Evolutionary conservation across 2,797 vertebrate species (phyloP).

Genomic region (Chelidonichthys spinosus): DNA sequence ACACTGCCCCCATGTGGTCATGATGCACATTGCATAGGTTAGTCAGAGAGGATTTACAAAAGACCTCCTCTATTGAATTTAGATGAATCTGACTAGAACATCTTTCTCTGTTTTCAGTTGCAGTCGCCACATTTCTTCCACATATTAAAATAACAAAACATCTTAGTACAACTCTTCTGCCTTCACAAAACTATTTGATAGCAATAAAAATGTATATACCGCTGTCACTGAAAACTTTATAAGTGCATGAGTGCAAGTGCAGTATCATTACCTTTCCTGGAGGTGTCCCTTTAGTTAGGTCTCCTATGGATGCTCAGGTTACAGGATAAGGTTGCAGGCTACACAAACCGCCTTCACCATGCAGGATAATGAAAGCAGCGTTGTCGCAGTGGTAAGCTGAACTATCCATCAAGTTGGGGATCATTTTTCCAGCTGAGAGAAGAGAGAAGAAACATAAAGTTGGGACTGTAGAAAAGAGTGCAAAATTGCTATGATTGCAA

Average conservation of each 20-base stretch:
- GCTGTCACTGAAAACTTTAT: background rate
- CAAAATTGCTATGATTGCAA: background rate
- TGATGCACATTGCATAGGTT: conserved; percentile 21
- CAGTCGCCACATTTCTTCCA: background rate
- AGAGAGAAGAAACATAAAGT: conserved; percentile 10
- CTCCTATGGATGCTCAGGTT: conserved; percentile 61
- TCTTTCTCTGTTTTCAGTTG: background rate
- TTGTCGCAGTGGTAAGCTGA: conserved; percentile 43
- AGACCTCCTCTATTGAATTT: background rate
- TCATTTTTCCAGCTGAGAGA: conserved; percentile 56
- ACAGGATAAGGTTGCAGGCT: conserved; percentile 68
- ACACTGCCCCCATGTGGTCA: conserved; percentile 73
- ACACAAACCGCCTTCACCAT: conserved; percentile 26
- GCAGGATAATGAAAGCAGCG: conserved; percentile 35
- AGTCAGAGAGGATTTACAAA: background rate
- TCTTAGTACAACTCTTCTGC: background rate
- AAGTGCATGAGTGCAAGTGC: background rate
- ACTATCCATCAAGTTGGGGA: conserved; percentile 40
- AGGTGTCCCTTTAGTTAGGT: conserved; percentile 33
- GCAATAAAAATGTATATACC: background rate
- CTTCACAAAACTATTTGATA: background rate
- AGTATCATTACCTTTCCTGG: conserved; percentile 49
- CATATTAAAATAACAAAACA: background rate
- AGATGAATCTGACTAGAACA: background rate
- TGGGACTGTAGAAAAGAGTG: conserved; percentile 8